Evolutionary conservation across 2,113 vertebrate species (phyloP), one percentile per base, ranked within the genome.

Genomic region (Synchiropus splendidus): DNA sequence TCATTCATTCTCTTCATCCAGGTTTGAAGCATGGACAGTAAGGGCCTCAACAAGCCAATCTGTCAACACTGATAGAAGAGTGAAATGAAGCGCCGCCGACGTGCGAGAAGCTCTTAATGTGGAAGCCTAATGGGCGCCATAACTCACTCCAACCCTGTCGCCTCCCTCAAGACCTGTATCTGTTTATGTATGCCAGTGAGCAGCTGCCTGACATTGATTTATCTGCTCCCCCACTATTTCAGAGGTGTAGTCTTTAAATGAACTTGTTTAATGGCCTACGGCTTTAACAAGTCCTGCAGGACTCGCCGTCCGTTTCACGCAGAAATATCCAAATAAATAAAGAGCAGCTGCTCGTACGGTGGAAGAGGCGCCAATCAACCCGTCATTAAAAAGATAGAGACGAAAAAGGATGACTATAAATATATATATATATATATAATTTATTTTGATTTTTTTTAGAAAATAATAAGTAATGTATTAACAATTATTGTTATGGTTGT

Each of bases 101-200:
- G 21, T 5, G 11, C 18, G 18, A 21, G 39, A 57, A 51, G 39
- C 11, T 1, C 47, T 52, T 30, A 31, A 34, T 62, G 14, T 42
- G 18, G 51, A 58, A 65, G 27, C 15, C 12, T 71, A 73, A 72
- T 70, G 44, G 54, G 34, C 42, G 30, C 50, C 21, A 72, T 72
- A 67, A 72, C 48, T 79, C 76, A 74, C 14, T 5, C 9, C 13
- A 12, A 44, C 37, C 33, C 51, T 43, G 50, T 52, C 43, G 34
- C 60, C 27, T 61, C 53, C 59, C 56, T 48, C 12, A 54, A 64
- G 59, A 60, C 36, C 21, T 4, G 27, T 21, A 39, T 59, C 30
- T 61, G 36, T 59, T 47, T 53, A 48, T 54, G 48, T 8, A 34
- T 12, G 30, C 32, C 18, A 9, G 42, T 30, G 17, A 18, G 14